phyloP scores from a whole-genome alignment of 1,140 invertebrate species.

The Zaprionus nigranus region DNA sequence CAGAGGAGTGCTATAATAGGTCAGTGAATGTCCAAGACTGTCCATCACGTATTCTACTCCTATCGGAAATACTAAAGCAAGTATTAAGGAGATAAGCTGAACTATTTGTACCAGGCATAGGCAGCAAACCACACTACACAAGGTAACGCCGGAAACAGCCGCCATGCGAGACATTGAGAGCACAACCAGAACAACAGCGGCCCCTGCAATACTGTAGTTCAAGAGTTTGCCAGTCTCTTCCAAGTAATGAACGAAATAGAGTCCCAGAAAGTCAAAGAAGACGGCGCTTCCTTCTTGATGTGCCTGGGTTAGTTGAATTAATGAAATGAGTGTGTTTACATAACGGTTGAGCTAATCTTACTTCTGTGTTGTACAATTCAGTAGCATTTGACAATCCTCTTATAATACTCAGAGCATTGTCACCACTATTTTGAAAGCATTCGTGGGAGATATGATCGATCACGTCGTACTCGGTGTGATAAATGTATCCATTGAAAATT shows the following conservation, averaged over 20 bases:
- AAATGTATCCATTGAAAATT: conserved; percentile 95
- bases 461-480: conserved; percentile 93
- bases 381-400: conserved; percentile 87
- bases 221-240: conserved; percentile 85
- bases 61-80: conserved; percentile 85
- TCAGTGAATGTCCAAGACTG: conserved; percentile 85
- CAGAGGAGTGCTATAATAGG: conserved; percentile 89
- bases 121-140: conserved; percentile 29
- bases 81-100: conserved; percentile 56
- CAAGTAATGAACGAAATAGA: conserved; percentile 88
- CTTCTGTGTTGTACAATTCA: conserved; percentile 85
- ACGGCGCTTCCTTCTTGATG: conserved; percentile 86
- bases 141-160: conserved; percentile 30
- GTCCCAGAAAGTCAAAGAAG: conserved; percentile 92
- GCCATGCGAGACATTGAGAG: conserved; percentile 64
- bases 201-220: conserved; percentile 86
- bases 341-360: conserved; percentile 2
- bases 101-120: conserved; percentile 54
- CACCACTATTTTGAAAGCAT: conserved; percentile 92
- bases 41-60: conserved; percentile 84
- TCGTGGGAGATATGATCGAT: conserved; percentile 90
- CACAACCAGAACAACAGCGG: conserved; percentile 83
- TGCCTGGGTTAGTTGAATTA: conserved; percentile 84
- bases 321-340: conserved; percentile 46
- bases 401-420: conserved; percentile 90